These are phyloP conservation scores for Polydrusus tereticollis DNA, from an alignment of 2,888 invertebrate species.

Conservation along the genomic window DNA sequence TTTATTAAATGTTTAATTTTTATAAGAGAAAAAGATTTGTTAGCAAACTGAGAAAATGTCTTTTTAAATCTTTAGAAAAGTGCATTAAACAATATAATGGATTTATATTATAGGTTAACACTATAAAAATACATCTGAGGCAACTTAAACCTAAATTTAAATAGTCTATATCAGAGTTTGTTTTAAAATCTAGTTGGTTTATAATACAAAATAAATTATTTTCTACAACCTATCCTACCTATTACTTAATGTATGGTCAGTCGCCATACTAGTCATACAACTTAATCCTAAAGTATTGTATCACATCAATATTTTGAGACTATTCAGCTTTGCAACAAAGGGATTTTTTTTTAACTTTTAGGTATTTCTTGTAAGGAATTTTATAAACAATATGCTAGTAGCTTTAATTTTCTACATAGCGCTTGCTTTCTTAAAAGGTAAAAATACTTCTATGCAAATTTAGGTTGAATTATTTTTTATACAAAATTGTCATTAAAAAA, in stretches of 20 bases:
- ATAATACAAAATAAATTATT: constrained; percentile 1
- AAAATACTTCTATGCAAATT: too few relatives aligned
- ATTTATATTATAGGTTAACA: neutral
- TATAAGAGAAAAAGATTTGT: neutral
- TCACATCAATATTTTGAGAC: neutral
- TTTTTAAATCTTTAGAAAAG: neutral
- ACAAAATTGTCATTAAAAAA: too few relatives aligned
- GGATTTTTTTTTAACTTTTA: neutral
- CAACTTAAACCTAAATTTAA: neutral
- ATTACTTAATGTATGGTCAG: neutral
- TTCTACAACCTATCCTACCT: neutral
- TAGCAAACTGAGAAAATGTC: neutral
- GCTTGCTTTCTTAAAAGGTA: too few relatives aligned
- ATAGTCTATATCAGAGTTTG: neutral
- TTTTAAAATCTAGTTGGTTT: neutral
- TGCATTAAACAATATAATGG: neutral
- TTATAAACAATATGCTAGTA: too few relatives aligned
- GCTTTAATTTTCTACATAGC: too few relatives aligned
- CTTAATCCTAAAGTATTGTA: too few relatives aligned
- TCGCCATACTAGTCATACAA: too few relatives aligned
- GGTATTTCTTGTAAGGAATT: too few relatives aligned
- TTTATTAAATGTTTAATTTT: neutral
- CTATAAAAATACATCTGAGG: neutral
- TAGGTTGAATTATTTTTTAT: too few relatives aligned
- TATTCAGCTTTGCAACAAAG: neutral